These are phyloP conservation scores for Drosophila leontia DNA, from an alignment of 1,140 invertebrate species.

Conservation along the genomic window DNA sequence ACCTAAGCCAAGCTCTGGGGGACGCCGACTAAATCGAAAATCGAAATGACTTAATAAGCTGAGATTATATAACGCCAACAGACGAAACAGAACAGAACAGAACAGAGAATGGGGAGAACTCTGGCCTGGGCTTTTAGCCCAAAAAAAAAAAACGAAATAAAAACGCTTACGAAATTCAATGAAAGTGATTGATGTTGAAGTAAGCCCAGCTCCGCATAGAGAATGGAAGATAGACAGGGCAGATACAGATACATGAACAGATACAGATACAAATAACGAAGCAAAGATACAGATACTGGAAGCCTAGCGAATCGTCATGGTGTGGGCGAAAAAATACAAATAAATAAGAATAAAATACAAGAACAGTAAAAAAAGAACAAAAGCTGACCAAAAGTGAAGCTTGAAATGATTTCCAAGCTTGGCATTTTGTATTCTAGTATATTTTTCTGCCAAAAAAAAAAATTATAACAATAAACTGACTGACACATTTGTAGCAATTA, in stretches of 20 bases:
- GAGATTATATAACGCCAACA: conserved; percentile 63
- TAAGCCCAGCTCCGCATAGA: conserved; percentile 48
- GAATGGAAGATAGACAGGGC: conserved; percentile 45
- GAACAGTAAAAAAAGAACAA: conserved; percentile 30
- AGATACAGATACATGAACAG: conserved; percentile 39
- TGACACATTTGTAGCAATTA: conserved; percentile 77
- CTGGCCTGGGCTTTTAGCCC: conserved; percentile 13
- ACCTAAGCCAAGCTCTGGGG: conserved; percentile 12
- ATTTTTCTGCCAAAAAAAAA: conserved; percentile 2
- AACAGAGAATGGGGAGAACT: conserved; percentile 27
- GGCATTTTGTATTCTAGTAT: conserved; percentile 17
- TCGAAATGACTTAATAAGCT: conserved; percentile 77
- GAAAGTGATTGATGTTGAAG: conserved; percentile 80
- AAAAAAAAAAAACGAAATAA: conserved; percentile 28
- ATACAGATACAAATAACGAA: background rate
- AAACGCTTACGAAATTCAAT: conserved; percentile 75
- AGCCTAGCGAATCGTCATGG: conserved; percentile 19
- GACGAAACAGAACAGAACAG: conserved; percentile 19
- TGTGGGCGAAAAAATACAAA: conserved; percentile 31
- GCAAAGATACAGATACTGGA: conserved; percentile 25
- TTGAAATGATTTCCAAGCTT: conserved; percentile 36
- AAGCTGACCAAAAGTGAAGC: conserved; percentile 44
- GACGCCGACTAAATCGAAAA: conserved; percentile 46
- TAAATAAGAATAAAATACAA: conserved; percentile 6
- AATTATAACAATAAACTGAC: conserved; percentile 23